Evolutionary conservation across 2,888 invertebrate species (phyloP), one percentile per base, ranked within the genome.

Genomic region (Metallyticus violacea): DNA sequence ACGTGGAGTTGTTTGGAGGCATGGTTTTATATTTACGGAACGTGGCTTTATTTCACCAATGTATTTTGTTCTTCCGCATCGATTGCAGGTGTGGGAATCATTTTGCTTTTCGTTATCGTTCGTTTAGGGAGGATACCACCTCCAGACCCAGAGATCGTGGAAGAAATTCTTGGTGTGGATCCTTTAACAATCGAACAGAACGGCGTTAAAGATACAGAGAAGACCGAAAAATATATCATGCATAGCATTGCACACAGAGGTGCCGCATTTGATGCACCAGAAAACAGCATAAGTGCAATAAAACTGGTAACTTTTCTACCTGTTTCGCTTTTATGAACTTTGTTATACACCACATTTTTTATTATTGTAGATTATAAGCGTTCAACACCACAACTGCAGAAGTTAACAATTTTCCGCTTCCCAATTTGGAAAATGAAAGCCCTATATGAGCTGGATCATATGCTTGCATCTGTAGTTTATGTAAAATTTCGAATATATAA

Each of bases 261-360:
- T 5, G 96, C 95, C 15, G 95, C 94, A 1, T 92, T 95, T 79
- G 96, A 97, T 92, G 96, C 95, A 5, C 97, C 97, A 0, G 97
- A 97, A 91, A 97, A 97, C 91, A 96, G 95, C 88, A 90, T 97
- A 88, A 93, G 93, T 86, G 96, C 97, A 1, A 95, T 97, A 89
- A 93, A 94, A 92, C 93, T 94, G 91, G 95, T 95, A 86, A 62
- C 2, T 62, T 1, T 15, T 9, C 9, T 40, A 15, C 15, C 9
- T n/a, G n/a, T n/a, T n/a, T n/a, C n/a, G n/a, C n/a, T n/a, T n/a
- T n/a, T n/a, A n/a, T n/a, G n/a, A n/a, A n/a, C n/a, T n/a, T n/a
- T n/a, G n/a, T n/a, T n/a, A n/a, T n/a, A n/a, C n/a, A n/a, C n/a
- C n/a, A n/a, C n/a, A n/a, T n/a, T n/a, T n/a, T n/a, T n/a, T n/a